Conservation (phyloP, 2,113 vertebrate genomes). For the Falcunculus frontatus region DNA sequence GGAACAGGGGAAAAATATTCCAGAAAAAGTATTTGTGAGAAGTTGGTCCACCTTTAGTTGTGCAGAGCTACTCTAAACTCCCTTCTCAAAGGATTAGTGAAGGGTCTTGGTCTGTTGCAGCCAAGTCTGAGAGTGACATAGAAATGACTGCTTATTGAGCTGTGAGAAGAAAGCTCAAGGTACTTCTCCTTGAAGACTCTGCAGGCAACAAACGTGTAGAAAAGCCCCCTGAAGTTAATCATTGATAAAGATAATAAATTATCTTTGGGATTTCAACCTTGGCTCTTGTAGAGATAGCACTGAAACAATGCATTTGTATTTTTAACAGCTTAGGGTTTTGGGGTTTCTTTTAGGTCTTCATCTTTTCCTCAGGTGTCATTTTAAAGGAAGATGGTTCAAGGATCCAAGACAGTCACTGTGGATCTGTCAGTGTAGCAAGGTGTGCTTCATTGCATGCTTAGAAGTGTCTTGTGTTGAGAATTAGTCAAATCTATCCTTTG, state of each 20-base stretch:
- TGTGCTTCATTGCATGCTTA: neutral
- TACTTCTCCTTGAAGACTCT: neutral
- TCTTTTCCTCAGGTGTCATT: neutral
- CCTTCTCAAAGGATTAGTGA: neutral
- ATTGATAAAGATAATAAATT: neutral
- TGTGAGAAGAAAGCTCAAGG: neutral
- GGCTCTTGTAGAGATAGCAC: neutral
- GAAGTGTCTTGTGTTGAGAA: neutral
- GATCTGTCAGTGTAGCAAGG: neutral
- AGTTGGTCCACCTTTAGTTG: neutral
- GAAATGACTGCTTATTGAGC: neutral
- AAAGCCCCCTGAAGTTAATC: neutral
- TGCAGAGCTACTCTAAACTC: neutral
- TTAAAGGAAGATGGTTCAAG: neutral
- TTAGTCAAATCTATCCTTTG: neutral
- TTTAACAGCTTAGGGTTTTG: neutral
- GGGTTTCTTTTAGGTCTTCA: neutral
- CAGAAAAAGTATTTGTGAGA: neutral
- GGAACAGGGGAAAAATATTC: neutral
- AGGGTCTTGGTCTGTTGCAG: neutral
- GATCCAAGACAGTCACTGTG: accelerated
- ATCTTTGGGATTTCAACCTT: neutral
- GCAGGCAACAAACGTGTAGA: neutral
- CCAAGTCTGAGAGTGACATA: neutral
- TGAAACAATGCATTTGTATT: neutral